Conservation (phyloP, 2,888 invertebrate species). For the Pimpla rufipes region DNA sequence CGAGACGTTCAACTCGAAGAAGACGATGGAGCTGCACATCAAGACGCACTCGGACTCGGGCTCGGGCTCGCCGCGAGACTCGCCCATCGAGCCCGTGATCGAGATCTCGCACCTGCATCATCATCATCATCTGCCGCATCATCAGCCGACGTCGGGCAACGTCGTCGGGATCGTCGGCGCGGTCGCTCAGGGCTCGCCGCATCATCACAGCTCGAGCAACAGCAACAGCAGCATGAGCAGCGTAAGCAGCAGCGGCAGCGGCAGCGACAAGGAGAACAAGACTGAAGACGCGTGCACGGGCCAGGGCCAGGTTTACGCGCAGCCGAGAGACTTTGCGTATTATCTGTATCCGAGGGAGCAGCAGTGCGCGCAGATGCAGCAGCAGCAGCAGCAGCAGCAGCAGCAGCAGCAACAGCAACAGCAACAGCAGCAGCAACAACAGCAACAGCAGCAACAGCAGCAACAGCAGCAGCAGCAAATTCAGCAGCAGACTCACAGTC, state of each 20-base stretch:
- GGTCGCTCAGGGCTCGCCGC: slow-evolving; percentile 26
- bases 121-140: slow-evolving; percentile 64
- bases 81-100: slow-evolving; percentile 82
- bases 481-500: slow-evolving; percentile 45
- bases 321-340: slow-evolving; percentile 82
- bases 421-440: slow-evolving; percentile 64
- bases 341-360: slow-evolving; percentile 82
- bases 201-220: slow-evolving; percentile 60
- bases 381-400: slow-evolving; percentile 68
- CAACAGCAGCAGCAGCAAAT: slow-evolving; percentile 58
- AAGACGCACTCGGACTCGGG: slow-evolving; percentile 90
- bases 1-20: slow-evolving; percentile 95
- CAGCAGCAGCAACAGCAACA: slow-evolving; percentile 64
- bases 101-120: slow-evolving; percentile 81
- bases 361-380: slow-evolving; percentile 24
- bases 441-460: slow-evolving; percentile 72
- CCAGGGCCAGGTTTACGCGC: slow-evolving; percentile 66
- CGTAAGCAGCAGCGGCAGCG: slow-evolving; percentile 69
- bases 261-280: slow-evolving; percentile 81
- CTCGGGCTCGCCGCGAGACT: slow-evolving; percentile 83
- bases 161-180: slow-evolving; percentile 71
- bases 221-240: slow-evolving; percentile 78
- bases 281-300: slow-evolving; percentile 74
- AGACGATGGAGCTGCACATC: slow-evolving; percentile 96
- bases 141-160: slow-evolving; percentile 66